A percentile compares a stretch with the other conserved stretches of the same genome.
phyloP scores from a whole-genome alignment of 2,113 vertebrate genomes.

The Ovis aries region DNA sequence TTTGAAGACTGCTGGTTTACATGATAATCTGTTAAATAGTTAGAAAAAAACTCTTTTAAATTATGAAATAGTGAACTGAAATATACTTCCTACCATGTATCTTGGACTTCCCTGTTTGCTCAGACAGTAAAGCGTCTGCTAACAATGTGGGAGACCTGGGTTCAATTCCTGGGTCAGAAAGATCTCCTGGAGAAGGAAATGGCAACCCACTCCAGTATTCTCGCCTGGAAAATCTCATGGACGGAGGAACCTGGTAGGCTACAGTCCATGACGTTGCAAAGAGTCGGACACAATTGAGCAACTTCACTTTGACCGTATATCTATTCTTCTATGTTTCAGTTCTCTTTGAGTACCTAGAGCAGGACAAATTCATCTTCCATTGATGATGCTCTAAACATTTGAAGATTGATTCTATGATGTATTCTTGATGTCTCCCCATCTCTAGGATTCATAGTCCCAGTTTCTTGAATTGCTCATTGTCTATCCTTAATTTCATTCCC shows the following conservation, averaged over 20 bases:
- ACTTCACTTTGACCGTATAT: not conserved
- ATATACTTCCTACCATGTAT: not conserved
- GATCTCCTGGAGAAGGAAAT: not conserved
- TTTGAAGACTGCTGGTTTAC: not conserved
- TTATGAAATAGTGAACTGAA: not conserved
- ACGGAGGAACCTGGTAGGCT: not conserved
- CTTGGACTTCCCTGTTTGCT: not conserved
- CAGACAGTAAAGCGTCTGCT: not conserved
- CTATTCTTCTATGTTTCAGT: not conserved
- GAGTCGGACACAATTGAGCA: not conserved
- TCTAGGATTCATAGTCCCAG: not conserved
- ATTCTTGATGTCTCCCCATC: not conserved
- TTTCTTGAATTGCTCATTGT: not conserved
- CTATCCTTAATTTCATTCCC: not conserved
- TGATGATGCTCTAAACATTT: not conserved
- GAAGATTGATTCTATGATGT: not conserved
- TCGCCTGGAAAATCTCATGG: not conserved
- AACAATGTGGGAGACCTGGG: accelerated
- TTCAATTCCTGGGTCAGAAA: not conserved
- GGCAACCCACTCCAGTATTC: not conserved
- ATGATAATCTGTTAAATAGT: not conserved
- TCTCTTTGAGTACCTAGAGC: not conserved
- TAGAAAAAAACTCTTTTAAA: not conserved
- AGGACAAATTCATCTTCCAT: not conserved
- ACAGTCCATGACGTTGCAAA: not conserved